Evolutionary conservation across 2,113 vertebrate species (phyloP).

Genomic region (Oreocharis arfaki): DNA sequence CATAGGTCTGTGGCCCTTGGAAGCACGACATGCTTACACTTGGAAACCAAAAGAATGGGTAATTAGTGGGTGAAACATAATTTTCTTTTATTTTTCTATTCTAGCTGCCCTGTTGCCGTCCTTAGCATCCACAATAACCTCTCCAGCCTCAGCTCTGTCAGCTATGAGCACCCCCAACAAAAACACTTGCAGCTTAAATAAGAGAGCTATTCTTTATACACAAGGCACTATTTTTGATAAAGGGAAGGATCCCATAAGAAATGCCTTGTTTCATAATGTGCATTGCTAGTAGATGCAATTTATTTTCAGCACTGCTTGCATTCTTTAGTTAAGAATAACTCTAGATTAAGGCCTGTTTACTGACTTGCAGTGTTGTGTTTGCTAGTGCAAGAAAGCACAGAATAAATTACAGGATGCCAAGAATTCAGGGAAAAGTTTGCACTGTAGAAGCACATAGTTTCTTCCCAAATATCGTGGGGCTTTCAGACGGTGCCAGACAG

Average conservation of each 20-base stretch:
- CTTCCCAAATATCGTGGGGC: neutral
- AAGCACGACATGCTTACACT: neutral
- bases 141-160: neutral
- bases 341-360: constrained; percentile 43
- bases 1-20: neutral
- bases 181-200: neutral
- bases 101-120: neutral
- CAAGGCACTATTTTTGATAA: neutral
- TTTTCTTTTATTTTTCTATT: neutral
- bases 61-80: neutral
- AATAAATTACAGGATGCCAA: constrained; percentile 6
- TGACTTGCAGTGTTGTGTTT: neutral
- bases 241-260: neutral
- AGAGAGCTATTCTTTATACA: neutral
- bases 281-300: neutral
- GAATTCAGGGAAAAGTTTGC: neutral
- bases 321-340: constrained; percentile 37
- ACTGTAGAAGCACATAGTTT: neutral
- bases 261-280: neutral
- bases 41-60: neutral
- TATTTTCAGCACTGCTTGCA: constrained; percentile 29
- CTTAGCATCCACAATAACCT: neutral
- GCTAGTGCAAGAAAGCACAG: neutral
- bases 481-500: neutral
- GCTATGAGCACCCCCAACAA: neutral